Percentiles rank a stretch among this genome's conserved stretches.
phyloP scores from a whole-genome alignment of 2,113 vertebrate genomes.

The Origma solitaria region DNA sequence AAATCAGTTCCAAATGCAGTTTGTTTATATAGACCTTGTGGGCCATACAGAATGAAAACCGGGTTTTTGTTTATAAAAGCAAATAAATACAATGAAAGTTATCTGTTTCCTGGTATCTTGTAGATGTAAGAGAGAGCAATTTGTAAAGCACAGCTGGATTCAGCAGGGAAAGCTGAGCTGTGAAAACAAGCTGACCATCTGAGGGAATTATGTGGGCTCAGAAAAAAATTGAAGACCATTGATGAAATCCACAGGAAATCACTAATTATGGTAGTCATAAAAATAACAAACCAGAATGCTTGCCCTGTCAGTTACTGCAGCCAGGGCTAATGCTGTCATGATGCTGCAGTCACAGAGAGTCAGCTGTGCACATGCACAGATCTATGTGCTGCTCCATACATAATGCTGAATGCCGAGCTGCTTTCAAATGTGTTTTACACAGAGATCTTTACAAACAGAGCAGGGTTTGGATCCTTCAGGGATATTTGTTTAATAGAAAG shows the following conservation, averaged over 20 bases:
- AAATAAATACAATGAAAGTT: neutral
- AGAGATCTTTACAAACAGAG: neutral
- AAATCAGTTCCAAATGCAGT: neutral
- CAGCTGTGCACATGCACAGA: neutral
- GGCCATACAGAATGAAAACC: neutral
- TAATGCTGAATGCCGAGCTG: neutral
- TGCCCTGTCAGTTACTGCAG: neutral
- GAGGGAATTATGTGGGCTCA: neutral
- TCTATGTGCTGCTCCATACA: neutral
- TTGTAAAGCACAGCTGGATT: neutral
- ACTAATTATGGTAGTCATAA: neutral
- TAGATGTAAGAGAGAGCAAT: neutral
- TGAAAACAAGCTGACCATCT: neutral
- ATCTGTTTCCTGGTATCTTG: neutral
- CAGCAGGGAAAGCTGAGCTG: neutral
- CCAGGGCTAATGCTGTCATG: neutral
- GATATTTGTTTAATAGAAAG: neutral
- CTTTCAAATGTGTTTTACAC: slow-evolving; percentile 1
- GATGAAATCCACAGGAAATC: slow-evolving; percentile 32
- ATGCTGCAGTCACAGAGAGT: neutral
- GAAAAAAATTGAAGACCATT: neutral
- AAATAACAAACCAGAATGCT: neutral
- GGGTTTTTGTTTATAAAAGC: neutral
- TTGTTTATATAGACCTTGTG: neutral
- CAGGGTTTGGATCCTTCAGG: neutral